Evolutionary conservation across 2,113 vertebrate species (phyloP).

Genomic region (Chloropsis cyanopogon): DNA sequence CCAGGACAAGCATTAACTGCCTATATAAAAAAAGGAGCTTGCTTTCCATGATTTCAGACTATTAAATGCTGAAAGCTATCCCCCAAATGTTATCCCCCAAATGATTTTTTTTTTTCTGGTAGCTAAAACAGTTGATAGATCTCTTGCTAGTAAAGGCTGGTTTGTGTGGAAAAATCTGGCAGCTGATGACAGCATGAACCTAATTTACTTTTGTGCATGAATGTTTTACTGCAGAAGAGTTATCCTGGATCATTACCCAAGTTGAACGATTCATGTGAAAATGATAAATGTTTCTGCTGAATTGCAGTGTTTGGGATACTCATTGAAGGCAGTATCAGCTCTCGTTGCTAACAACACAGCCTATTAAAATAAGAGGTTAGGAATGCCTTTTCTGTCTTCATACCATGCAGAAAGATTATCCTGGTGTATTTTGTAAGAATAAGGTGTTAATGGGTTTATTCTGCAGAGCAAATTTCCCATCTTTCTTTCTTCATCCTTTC

Average conservation of each 20-base stretch:
- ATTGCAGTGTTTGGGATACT: background rate
- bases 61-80: background rate
- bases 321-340: background rate
- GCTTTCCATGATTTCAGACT: background rate
- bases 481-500: background rate
- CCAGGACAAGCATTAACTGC: background rate
- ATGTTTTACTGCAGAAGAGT: background rate
- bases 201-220: background rate
- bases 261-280: background rate
- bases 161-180: background rate
- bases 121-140: background rate
- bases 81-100: background rate
- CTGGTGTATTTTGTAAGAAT: background rate
- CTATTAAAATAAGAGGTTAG: background rate
- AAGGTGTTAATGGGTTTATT: background rate
- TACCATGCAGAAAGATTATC: background rate
- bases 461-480: background rate
- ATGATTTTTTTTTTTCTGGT: background rate
- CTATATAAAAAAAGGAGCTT: background rate
- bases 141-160: background rate
- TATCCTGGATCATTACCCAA: background rate
- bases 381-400: background rate
- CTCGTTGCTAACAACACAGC: background rate
- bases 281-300: background rate
- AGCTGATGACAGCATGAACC: background rate